Evolutionary conservation across 2,888 invertebrate genomes (phyloP).

Genomic region (Tiliacea citrago): DNA sequence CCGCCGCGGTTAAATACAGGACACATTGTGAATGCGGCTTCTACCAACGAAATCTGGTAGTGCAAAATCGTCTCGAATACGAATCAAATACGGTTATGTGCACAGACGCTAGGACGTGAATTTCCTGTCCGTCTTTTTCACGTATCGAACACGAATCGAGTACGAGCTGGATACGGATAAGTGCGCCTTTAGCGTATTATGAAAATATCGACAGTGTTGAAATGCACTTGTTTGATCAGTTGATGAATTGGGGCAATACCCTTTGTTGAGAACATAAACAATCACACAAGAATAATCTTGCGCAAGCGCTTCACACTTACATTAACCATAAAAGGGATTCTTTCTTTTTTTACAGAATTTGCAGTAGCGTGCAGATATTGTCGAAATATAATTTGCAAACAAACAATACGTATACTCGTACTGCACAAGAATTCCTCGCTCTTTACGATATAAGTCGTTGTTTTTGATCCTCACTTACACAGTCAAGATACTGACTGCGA

Average conservation of each 20-base stretch:
- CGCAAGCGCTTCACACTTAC: slow-evolving; percentile 23
- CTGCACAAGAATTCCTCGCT: slow-evolving; percentile 25
- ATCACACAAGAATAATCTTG: slow-evolving; percentile 31
- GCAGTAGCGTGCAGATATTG: slow-evolving; percentile 6
- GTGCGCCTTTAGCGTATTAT: not conserved
- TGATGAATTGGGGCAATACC: slow-evolving; percentile 33
- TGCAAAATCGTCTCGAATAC: too few species aligned
- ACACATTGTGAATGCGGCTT: too few species aligned
- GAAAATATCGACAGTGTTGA: slow-evolving; percentile 18
- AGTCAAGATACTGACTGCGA: slow-evolving; percentile 62
- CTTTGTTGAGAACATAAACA: slow-evolving; percentile 42
- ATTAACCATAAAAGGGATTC: not conserved
- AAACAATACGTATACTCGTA: slow-evolving; percentile 36
- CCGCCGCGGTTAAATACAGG: too few species aligned
- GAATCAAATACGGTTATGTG: too few species aligned
- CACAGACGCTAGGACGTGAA: too few species aligned
- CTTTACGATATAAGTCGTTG: slow-evolving; percentile 31
- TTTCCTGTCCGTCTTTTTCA: too few species aligned
- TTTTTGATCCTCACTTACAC: slow-evolving; percentile 56
- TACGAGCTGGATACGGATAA: too few species aligned
- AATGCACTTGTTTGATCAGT: slow-evolving; percentile 43
- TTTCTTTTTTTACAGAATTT: not conserved
- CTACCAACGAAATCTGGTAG: too few species aligned
- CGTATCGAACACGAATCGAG: too few species aligned
- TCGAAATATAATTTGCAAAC: slow-evolving; percentile 38